Conservation (phyloP, 2,113 vertebrate species). For the Connochaetes taurinus region DNA sequence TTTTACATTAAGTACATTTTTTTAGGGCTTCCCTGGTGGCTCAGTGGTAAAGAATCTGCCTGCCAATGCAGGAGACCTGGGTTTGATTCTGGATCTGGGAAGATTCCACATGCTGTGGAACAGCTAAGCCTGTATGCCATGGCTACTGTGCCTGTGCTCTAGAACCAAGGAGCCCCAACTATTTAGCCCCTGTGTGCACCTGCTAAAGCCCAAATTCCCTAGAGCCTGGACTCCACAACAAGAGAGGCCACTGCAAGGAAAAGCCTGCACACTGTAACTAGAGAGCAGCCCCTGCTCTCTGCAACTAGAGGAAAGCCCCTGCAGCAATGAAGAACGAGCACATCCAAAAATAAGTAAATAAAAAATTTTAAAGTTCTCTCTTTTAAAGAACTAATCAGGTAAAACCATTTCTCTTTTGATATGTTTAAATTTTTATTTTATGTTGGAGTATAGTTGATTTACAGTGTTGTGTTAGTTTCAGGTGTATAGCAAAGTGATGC, state of each 20-base stretch:
- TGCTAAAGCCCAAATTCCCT: not conserved
- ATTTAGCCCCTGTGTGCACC: not conserved
- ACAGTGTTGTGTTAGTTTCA: not conserved
- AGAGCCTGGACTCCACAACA: not conserved
- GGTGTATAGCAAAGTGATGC: not conserved
- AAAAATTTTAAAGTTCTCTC: not conserved
- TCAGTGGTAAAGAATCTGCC: not conserved
- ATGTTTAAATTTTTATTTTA: not conserved
- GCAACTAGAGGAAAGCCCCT: not conserved
- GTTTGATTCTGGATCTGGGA: not conserved
- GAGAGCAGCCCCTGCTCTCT: not conserved
- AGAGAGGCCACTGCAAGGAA: not conserved
- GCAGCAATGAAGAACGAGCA: not conserved
- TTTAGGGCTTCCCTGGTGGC: not conserved
- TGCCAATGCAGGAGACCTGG: not conserved
- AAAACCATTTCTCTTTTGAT: not conserved
- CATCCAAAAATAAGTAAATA: not conserved
- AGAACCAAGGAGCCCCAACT: not conserved
- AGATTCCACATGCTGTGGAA: not conserved
- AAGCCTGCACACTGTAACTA: not conserved
- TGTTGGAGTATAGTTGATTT: not conserved
- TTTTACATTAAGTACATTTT: not conserved
- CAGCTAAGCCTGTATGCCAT: not conserved
- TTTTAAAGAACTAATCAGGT: not conserved
- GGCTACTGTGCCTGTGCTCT: not conserved